Percentiles rank a stretch among this genome's conserved stretches.
phyloP scores from a whole-genome alignment of 2,888 invertebrate species.

The Drosophila suboccidentalis region DNA sequence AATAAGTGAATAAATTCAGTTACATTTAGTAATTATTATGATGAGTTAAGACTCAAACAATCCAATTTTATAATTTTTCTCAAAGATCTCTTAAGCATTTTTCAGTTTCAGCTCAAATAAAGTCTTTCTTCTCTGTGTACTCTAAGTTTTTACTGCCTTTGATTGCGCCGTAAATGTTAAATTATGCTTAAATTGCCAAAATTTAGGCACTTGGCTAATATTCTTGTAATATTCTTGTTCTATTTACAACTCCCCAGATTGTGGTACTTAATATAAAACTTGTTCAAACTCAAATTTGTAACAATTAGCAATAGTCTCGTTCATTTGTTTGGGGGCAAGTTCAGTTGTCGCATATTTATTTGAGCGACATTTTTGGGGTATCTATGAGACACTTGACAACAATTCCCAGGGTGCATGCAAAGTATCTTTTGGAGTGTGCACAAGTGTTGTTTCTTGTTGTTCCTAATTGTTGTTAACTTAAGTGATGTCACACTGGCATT shows the following conservation, averaged over 20 bases:
- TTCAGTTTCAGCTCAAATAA: not conserved
- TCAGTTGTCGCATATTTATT: constrained; percentile 1
- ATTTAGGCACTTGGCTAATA: not conserved
- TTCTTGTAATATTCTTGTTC: constrained; percentile 3
- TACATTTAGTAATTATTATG: too few relatives aligned
- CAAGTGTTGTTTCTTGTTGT: constrained; percentile 40
- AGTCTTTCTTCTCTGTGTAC: not conserved
- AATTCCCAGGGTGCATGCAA: constrained; percentile 47
- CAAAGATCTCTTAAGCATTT: not conserved
- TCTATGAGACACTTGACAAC: constrained; percentile 40
- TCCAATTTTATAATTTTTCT: too few relatives aligned
- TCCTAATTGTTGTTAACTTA: constrained; percentile 47
- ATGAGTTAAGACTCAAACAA: too few relatives aligned
- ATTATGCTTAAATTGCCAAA: constrained; percentile 6
- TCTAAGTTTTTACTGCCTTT: constrained; percentile 4
- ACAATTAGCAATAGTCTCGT: constrained; percentile 43
- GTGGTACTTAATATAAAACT: constrained; percentile 36
- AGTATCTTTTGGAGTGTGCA: constrained; percentile 30
- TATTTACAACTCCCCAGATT: constrained; percentile 26
- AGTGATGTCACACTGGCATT: constrained; percentile 38
- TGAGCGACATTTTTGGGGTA: constrained; percentile 18
- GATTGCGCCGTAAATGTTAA: constrained; percentile 12
- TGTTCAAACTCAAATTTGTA: constrained; percentile 45
- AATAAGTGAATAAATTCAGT: too few relatives aligned
- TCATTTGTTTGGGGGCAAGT: not conserved